These are phyloP conservation scores for Hemiscyllium ocellatum DNA, from an alignment of 2,113 vertebrate genomes.

Conservation along the genomic window DNA sequence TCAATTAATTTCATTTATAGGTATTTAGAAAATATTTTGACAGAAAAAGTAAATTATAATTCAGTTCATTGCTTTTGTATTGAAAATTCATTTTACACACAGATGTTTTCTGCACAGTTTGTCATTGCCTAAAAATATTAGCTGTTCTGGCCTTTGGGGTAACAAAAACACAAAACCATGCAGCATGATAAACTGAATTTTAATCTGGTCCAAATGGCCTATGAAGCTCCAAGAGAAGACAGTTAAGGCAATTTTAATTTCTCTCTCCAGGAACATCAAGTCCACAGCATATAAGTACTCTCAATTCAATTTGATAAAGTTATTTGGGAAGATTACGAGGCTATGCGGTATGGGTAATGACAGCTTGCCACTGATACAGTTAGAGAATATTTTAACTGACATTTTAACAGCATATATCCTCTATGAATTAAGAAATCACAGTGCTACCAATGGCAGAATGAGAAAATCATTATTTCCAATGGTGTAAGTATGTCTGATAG, in stretches of 20 bases:
- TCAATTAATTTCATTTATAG: not conserved
- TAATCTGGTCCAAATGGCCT: not conserved
- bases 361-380: not conserved
- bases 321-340: not conserved
- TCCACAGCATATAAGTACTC: not conserved
- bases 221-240: not conserved
- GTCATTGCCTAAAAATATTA: not conserved
- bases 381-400: not conserved
- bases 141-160: not conserved
- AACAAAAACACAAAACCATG: not conserved
- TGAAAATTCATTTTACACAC: not conserved
- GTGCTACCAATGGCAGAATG: not conserved
- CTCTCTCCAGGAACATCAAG: not conserved
- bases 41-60: too few species aligned
- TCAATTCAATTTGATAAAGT: constrained; percentile 22
- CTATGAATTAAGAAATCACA: not conserved
- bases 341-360: not conserved
- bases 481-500: not conserved
- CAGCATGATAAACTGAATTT: not conserved
- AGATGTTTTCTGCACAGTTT: not conserved
- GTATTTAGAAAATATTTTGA: not conserved
- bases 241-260: not conserved
- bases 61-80: not conserved
- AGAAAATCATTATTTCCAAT: constrained; percentile 9
- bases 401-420: not conserved